A percentile compares a stretch with the other conserved stretches of the same genome.
Evolutionary conservation across 2,888 invertebrate species (phyloP).

Genomic region (Pachycephus smyrnensis): DNA sequence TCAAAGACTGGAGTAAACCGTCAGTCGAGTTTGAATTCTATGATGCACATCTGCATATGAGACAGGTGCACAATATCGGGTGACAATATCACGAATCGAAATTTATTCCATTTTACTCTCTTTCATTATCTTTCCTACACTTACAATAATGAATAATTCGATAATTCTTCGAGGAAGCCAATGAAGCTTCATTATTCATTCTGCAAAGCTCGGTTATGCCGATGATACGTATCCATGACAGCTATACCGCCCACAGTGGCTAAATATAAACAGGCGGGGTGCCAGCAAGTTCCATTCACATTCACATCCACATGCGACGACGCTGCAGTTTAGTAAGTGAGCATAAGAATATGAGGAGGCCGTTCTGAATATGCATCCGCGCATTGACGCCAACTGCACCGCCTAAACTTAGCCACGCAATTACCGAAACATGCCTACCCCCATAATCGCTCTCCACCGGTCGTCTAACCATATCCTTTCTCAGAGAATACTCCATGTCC

Average conservation of each 20-base stretch:
- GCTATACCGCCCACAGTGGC: constrained; percentile 67
- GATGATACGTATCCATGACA: constrained; percentile 68
- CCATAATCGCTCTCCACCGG: constrained; percentile 49
- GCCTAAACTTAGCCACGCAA: constrained; percentile 66
- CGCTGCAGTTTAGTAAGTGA: constrained; percentile 53
- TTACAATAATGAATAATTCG: not conserved
- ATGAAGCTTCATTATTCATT: constrained; percentile 65
- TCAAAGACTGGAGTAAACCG: not conserved
- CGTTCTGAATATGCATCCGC: constrained; percentile 66
- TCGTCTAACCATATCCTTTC: not conserved
- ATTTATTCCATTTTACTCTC: not conserved
- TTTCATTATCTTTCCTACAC: not conserved
- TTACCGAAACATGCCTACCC: constrained; percentile 63
- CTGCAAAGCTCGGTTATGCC: constrained; percentile 63
- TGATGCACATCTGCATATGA: not conserved
- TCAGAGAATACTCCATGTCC: not conserved
- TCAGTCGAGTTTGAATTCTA: not conserved
- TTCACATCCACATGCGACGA: constrained; percentile 49
- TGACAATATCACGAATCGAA: not conserved
- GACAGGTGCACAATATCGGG: not conserved
- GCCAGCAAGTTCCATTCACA: constrained; percentile 66
- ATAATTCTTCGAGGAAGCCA: constrained; percentile 22
- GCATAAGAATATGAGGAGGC: constrained; percentile 62
- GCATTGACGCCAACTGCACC: constrained; percentile 66
- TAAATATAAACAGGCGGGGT: constrained; percentile 67